phyloP scores from a whole-genome alignment of 1,140 invertebrate species.

The Cydia pomonella region DNA sequence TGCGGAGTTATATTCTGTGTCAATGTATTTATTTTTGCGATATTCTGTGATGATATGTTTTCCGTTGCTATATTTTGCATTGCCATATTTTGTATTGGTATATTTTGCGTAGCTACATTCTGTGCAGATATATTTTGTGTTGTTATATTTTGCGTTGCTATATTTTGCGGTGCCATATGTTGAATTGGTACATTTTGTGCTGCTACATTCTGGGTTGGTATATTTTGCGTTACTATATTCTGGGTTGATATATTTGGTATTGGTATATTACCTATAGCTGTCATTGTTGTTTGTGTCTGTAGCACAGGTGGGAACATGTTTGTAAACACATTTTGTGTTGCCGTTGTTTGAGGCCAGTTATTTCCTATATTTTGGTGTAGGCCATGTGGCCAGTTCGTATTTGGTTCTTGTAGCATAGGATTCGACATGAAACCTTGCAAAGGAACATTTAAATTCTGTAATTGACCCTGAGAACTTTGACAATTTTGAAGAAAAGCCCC shows the following conservation, averaged over 20 bases:
- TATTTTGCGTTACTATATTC: not conserved
- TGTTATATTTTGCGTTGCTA: not conserved
- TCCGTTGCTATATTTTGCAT: no score
- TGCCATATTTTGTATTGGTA: not conserved
- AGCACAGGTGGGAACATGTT: not conserved
- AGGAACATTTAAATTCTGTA: not conserved
- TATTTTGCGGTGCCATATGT: not conserved
- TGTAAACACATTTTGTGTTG: not conserved
- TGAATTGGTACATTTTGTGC: no score
- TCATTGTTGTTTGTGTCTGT: not conserved
- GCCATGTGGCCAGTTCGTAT: not conserved
- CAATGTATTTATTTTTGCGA: no score
- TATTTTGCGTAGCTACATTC: not conserved
- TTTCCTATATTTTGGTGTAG: not conserved
- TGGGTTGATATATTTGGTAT: not conserved
- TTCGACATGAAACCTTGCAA: not conserved
- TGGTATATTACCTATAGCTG: not conserved
- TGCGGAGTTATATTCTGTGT: no score
- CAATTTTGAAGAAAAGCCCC: not conserved
- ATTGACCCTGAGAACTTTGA: not conserved
- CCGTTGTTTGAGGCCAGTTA: not conserved
- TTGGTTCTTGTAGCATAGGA: not conserved
- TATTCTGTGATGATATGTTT: no score
- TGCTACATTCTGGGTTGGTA: not conserved
- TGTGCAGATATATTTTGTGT: not conserved